These are phyloP conservation scores for Disparrhopalites patrizii DNA, from an alignment of 2,888 invertebrate species.

Conservation along the genomic window DNA sequence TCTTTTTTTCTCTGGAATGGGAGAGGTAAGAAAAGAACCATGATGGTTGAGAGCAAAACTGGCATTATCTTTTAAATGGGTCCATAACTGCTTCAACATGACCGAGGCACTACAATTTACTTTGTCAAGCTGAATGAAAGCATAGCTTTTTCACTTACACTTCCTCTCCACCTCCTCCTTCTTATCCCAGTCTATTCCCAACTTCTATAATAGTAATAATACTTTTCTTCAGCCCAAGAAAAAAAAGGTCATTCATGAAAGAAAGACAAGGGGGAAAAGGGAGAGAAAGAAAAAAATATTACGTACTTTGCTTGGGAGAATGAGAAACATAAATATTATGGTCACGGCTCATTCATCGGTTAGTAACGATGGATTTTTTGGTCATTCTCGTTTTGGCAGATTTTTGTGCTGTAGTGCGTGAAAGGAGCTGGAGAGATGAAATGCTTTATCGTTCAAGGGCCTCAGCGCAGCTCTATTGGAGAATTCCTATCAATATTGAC, in stretches of 20 bases:
- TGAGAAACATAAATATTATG: constrained; percentile 21
- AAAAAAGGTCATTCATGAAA: no score
- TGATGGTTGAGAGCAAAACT: constrained; percentile 21
- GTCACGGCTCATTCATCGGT: constrained; percentile 16
- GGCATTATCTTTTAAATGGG: constrained; percentile 27
- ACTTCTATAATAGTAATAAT: background rate
- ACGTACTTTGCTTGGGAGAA: background rate
- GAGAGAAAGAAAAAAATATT: background rate
- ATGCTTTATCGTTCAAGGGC: no score
- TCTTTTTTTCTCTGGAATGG: constrained; percentile 9
- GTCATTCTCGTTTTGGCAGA: no score
- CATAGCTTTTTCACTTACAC: constrained; percentile 22
- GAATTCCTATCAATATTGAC: no score
- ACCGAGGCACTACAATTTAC: constrained; percentile 25
- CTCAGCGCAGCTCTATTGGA: no score
- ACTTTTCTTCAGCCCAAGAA: background rate
- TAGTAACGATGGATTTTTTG: background rate
- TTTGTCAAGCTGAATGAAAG: constrained; percentile 26
- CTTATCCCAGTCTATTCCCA: background rate
- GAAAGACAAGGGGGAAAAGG: background rate
- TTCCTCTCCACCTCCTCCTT: constrained; percentile 5
- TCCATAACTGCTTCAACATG: constrained; percentile 24
- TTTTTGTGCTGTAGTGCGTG: no score
- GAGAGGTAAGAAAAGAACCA: constrained; percentile 5
- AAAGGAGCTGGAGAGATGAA: no score